Percentiles rank a stretch among this genome's conserved stretches.
These are phyloP conservation scores for Hylia prasina DNA, from an alignment of 2,113 vertebrate species.

Conservation along the genomic window DNA sequence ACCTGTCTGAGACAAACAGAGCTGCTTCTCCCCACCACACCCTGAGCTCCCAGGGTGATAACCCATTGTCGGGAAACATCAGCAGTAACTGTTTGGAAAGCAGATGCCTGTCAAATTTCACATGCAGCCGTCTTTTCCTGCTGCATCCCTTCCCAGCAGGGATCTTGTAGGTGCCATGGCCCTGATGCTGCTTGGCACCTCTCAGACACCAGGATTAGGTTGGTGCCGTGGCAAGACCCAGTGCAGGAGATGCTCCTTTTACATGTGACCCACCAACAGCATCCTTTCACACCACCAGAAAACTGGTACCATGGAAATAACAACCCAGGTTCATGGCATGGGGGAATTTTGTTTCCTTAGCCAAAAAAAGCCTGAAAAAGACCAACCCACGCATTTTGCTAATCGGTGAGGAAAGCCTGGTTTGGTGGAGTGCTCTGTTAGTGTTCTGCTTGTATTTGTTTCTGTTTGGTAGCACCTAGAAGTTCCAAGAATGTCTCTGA, in stretches of 20 bases:
- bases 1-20: slow-evolving; percentile 54
- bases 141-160: neutral
- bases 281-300: neutral
- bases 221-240: neutral
- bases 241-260: neutral
- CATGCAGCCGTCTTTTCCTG: neutral
- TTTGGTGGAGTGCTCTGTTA: neutral
- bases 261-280: neutral
- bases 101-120: neutral
- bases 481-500: neutral
- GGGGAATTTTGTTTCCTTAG: neutral
- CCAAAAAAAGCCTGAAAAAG: neutral
- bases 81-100: slow-evolving; percentile 22
- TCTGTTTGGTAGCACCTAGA: neutral
- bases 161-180: neutral
- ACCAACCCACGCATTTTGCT: neutral
- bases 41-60: neutral
- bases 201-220: fast-evolving
- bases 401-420: neutral
- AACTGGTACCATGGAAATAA: neutral
- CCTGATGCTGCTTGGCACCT: neutral
- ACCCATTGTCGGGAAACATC: neutral
- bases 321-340: neutral
- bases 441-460: neutral
- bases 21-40: slow-evolving; percentile 1